These are phyloP conservation scores for Teleopsis dalmanni DNA, from an alignment of 1,140 invertebrate species.

Conservation along the genomic window DNA sequence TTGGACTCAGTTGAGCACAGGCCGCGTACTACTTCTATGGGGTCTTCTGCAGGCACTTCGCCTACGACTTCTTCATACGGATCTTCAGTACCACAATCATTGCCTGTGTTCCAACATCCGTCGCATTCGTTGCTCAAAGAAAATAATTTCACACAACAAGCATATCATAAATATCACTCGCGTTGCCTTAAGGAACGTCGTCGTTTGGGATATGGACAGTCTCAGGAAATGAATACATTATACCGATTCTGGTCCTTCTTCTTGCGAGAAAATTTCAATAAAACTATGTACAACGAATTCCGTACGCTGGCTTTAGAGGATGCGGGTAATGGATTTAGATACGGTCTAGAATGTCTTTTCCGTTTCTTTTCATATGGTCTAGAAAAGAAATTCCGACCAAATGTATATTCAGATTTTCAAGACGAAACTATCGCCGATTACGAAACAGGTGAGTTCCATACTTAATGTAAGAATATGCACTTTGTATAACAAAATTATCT, in stretches of 20 bases:
- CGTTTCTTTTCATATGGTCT: conserved; percentile 98
- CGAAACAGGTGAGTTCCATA: conserved; percentile 71
- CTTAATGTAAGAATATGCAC: no score
- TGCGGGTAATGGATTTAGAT: conserved; percentile 82
- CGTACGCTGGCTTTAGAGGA: conserved; percentile 82
- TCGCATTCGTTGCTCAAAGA: conserved; percentile 92
- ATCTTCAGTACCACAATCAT: conserved; percentile 67
- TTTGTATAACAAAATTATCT: no score
- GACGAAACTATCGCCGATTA: conserved; percentile 87
- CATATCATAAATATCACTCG: conserved; percentile 90
- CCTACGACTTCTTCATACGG: conserved; percentile 68
- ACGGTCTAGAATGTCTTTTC: conserved; percentile 91
- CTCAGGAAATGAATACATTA: conserved; percentile 94
- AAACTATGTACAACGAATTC: conserved; percentile 98
- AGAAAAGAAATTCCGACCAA: conserved; percentile 87
- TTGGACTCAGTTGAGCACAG: conserved; percentile 82
- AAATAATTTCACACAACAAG: conserved; percentile 96
- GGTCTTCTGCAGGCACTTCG: conserved; percentile 66
- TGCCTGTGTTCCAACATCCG: conserved; percentile 92
- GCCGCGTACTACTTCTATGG: conserved; percentile 64
- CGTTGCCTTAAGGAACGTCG: conserved; percentile 91
- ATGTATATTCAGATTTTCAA: conserved; percentile 94
- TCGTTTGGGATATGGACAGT: conserved; percentile 83
- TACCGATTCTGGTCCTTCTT: conserved; percentile 99
- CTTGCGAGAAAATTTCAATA: conserved; percentile 95